Evolutionary conservation across 2,888 invertebrate species (phyloP).

Genomic region (Trissoscelio sp.): DNA sequence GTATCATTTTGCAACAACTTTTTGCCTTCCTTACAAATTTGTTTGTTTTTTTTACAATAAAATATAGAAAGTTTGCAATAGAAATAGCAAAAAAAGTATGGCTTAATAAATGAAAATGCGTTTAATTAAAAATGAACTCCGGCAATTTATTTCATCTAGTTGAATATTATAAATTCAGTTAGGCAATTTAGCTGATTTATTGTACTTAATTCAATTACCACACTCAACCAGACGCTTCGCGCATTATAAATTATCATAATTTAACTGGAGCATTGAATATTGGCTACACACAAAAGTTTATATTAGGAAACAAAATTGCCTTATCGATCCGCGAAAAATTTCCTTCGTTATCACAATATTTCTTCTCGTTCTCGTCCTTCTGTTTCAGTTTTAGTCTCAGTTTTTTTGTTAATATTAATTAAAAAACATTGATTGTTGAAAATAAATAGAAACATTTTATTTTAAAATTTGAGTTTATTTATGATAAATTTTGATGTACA

Average conservation of each 20-base stretch:
- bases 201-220: conserved; percentile 60
- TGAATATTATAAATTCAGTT: conserved; percentile 63
- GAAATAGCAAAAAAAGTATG: background rate
- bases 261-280: conserved; percentile 60
- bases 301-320: conserved; percentile 44
- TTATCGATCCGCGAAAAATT: conserved; percentile 23
- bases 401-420: conserved; percentile 23
- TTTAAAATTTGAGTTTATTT: background rate
- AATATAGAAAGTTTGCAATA: too few relatives aligned
- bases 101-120: conserved; percentile 42
- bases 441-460: conserved; percentile 45
- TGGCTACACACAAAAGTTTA: conserved; percentile 43
- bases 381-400: background rate
- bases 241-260: conserved; percentile 62
- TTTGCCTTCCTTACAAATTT: background rate
- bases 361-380: background rate
- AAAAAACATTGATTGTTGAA: conserved; percentile 49
- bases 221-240: conserved; percentile 56
- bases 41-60: too few relatives aligned
- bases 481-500: too few relatives aligned
- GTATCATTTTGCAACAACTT: too few relatives aligned
- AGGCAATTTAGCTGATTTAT: conserved; percentile 66
- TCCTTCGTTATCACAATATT: background rate
- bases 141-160: conserved; percentile 43
- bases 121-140: conserved; percentile 53